These are phyloP conservation scores for Epinephelus malabaricus DNA, from an alignment of 2,797 vertebrate species.

Conservation along the genomic window DNA sequence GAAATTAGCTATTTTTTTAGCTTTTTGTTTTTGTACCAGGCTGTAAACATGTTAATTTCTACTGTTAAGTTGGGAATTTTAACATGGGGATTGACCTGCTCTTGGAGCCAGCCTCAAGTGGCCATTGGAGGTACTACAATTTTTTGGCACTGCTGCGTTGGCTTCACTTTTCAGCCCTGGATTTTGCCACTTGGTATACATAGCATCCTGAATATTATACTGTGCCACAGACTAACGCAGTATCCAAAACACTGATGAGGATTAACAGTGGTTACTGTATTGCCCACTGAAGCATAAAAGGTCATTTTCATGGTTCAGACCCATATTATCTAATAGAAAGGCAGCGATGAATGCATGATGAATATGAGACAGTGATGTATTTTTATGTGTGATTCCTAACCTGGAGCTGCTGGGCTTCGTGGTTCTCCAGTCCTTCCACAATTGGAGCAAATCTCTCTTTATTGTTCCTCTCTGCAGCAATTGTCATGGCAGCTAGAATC, in stretches of 20 bases:
- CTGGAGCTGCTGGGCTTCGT: slow-evolving; percentile 96
- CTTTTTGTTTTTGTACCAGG: no score
- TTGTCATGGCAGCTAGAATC: slow-evolving; percentile 96
- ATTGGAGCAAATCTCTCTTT: slow-evolving; percentile 95
- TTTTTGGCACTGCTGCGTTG: no score
- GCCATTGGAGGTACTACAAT: no score
- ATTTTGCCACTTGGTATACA: no score
- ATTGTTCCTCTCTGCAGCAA: slow-evolving; percentile 94
- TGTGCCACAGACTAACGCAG: not conserved
- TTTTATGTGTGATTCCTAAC: slow-evolving; percentile 76
- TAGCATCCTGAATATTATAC: no score
- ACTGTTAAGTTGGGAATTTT: no score
- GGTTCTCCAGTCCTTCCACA: slow-evolving; percentile 97
- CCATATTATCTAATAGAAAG: not conserved
- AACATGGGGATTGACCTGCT: no score
- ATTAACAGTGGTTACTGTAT: not conserved
- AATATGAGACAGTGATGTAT: not conserved
- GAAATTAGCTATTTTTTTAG: no score
- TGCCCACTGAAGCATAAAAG: not conserved
- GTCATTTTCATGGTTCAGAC: slow-evolving; percentile 5
- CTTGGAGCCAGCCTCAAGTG: no score
- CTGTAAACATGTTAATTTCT: no score
- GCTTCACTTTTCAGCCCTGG: no score
- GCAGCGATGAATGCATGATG: not conserved
- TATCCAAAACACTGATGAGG: not conserved